Conservation (phyloP, 2,888 invertebrate species). For the Calameuta filiformis region DNA sequence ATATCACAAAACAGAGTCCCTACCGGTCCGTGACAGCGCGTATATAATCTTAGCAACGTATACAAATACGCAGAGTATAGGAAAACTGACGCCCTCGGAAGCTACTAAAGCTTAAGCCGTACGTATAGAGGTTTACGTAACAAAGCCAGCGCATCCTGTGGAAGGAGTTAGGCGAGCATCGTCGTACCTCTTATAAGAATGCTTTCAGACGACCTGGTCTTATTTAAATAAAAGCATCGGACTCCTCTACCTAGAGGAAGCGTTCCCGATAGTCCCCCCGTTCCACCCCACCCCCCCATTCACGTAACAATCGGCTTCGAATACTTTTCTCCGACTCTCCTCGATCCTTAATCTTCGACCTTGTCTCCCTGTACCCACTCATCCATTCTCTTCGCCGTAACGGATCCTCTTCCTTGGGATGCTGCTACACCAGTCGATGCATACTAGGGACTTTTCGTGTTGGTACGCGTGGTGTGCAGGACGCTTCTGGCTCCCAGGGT, state of each 20-base stretch:
- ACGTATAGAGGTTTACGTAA: no score
- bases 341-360: constrained; percentile 1
- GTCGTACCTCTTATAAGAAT: constrained; percentile 25
- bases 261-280: not conserved
- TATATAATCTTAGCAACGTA: no score
- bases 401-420: not conserved
- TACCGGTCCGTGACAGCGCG: no score
- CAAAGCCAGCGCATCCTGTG: no score
- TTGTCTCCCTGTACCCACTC: not conserved
- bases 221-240: constrained; percentile 44
- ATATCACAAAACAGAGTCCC: not conserved
- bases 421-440: not conserved
- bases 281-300: not conserved
- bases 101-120: no score
- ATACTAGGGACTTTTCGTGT: no score
- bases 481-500: not conserved
- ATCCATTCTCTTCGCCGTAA: no score
- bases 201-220: constrained; percentile 44
- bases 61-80: no score
- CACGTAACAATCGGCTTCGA: no score
- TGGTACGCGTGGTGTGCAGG: no score
- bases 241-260: not conserved
- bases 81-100: no score
- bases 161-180: no score
- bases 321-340: not conserved